Base-by-base conservation (phyloP, 2,797 vertebrate species). In the Apodemus agrarius region DNA sequence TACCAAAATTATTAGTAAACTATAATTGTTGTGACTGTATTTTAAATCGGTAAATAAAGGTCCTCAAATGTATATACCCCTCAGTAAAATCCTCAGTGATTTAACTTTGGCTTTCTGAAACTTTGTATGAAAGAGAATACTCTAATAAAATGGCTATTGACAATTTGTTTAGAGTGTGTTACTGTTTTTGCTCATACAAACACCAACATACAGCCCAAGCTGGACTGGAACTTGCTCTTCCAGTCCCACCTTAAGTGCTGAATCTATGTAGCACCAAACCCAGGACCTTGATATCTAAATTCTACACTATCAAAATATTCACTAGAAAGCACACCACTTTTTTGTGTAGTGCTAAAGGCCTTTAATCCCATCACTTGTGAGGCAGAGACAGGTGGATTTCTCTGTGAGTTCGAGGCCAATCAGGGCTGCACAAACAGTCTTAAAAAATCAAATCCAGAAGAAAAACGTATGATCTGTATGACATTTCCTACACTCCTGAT, bases 1-100 rank as follows among this genome's bases (percentile, higher is more conserved):
- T 92, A 76, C n/a, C 87, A 80, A 81, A 89, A 95, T 83, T 92
- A 91, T 82, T 49, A 49, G 49, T 57, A 40, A 95, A 87, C 59
- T 89, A 3, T 86, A 92, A 89, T 29, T 29, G 11, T 43, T 31
- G 3, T 54, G 14, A 91, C 61, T 93, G 80, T 86, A 89, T 67
- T 83, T 95, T 79, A 89, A 84, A 75, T 46, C 43, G 69, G 14
- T 61, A 49, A 91, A 76, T 57, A 63, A 72, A 94, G 13, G 26
- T 65, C 59, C 85, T 91, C 26, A 74, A 63, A 63, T 72, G 16
- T 57, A 78, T 21, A 19, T 7, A 63, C 13, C 31, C 72, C 40
- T 88, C 82, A 78, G 24, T 46, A 89, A 95, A 93, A 94, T 31
- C 26, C 57, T 95, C 34, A 88, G 17, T 59, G 29, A 79, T 52